Evolutionary conservation across 2,888 invertebrate species (phyloP).

Genomic region (Molorchus minor): DNA sequence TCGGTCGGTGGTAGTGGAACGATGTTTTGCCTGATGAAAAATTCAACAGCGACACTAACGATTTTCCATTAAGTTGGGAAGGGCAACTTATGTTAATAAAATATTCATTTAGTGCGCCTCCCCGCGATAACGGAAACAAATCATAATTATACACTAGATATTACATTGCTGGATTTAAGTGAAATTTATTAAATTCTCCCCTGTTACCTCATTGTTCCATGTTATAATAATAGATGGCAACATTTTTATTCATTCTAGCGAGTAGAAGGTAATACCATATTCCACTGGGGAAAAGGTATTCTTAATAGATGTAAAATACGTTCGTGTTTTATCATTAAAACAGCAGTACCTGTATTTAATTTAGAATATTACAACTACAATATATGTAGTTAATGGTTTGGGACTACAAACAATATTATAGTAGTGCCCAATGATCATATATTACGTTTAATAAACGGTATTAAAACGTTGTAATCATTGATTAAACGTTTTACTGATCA

Average conservation of each 20-base stretch:
- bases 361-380: no score
- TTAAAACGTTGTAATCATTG: no score
- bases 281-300: not conserved
- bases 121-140: slow-evolving; percentile 37
- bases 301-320: no score
- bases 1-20: no score
- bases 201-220: slow-evolving; percentile 21
- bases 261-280: not conserved
- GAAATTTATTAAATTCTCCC: slow-evolving; percentile 36
- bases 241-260: slow-evolving; percentile 18
- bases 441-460: no score
- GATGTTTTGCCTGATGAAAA: slow-evolving; percentile 34
- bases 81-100: slow-evolving; percentile 39
- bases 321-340: no score
- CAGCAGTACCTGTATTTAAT: no score
- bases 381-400: no score
- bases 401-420: no score
- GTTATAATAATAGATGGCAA: slow-evolving; percentile 16
- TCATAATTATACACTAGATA: slow-evolving; percentile 38
- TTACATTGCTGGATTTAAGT: slow-evolving; percentile 32
- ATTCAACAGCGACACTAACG: slow-evolving; percentile 36
- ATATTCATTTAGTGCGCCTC: slow-evolving; percentile 37
- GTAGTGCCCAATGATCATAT: no score
- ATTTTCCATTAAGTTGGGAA: slow-evolving; percentile 40
- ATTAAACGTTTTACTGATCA: no score